phyloP scores from a whole-genome alignment of 2,888 invertebrate genomes.

The Eurytoma californica region DNA sequence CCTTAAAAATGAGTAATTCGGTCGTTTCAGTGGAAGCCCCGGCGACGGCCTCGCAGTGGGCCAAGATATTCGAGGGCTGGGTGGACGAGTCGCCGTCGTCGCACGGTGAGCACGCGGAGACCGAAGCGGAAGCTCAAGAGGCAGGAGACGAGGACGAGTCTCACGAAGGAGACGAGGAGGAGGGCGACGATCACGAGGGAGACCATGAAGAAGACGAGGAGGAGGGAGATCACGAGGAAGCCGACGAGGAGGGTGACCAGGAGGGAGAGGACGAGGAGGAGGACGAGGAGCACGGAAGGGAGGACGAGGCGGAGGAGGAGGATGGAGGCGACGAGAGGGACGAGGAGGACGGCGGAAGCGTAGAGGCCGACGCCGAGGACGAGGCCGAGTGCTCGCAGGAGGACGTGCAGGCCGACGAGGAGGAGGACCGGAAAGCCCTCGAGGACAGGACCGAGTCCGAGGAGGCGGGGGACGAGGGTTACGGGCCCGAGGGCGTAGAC shows the following conservation, averaged over 20 bases:
- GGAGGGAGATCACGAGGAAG: constrained; percentile 70
- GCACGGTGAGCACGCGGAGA: constrained; percentile 62
- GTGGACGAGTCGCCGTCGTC: constrained; percentile 79
- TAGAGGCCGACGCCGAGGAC: neutral
- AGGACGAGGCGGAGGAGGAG: constrained; percentile 73
- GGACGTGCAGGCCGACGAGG: too few relatives aligned
- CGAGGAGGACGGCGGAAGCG: too few relatives aligned
- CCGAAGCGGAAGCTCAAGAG: constrained; percentile 47
- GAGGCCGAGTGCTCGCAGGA: neutral
- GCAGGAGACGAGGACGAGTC: constrained; percentile 69
- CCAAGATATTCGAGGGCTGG: constrained; percentile 88
- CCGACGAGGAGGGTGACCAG: constrained; percentile 70
- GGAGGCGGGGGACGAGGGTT: too few relatives aligned
- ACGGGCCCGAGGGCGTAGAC: too few relatives aligned
- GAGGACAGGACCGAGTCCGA: too few relatives aligned
- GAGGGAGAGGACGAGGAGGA: constrained; percentile 9
- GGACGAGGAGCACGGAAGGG: constrained; percentile 71
- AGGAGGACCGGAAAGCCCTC: too few relatives aligned
- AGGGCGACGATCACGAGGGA: constrained; percentile 71
- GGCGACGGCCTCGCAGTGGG: constrained; percentile 82
- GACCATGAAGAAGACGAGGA: constrained; percentile 68
- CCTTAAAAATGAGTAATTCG: too few relatives aligned
- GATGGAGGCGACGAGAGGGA: constrained; percentile 59
- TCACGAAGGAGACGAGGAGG: constrained; percentile 64
- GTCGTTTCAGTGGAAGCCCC: constrained; percentile 78